These are phyloP conservation scores for Melipona beecheii DNA, from an alignment of 2,888 invertebrate species.

Conservation along the genomic window DNA sequence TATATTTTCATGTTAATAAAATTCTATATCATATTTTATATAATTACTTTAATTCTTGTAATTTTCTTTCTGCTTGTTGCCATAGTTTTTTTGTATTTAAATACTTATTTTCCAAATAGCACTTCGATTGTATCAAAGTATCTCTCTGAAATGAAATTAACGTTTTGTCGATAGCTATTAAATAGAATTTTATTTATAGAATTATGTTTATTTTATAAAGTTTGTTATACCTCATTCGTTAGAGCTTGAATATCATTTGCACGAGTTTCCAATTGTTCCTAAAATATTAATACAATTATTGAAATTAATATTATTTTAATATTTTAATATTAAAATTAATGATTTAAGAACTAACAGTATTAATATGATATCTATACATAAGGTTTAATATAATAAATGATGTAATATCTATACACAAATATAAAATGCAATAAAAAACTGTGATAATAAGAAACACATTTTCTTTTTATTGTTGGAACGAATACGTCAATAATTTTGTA, in stretches of 20 bases:
- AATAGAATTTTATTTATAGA: not conserved
- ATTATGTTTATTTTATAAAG: not conserved
- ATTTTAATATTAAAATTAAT: not conserved
- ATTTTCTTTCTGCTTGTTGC: conserved; percentile 67
- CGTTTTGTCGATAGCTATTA: not conserved
- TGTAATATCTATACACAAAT: conserved; percentile 18
- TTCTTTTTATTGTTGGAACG: conserved; percentile 14
- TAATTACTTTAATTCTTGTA: conserved; percentile 69
- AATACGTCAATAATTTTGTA: not conserved
- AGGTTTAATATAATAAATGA: not conserved
- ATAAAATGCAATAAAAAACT: conserved; percentile 26
- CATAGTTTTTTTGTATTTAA: conserved; percentile 62
- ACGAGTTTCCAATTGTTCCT: conserved; percentile 58
- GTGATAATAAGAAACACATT: not conserved
- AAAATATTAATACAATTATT: conserved; percentile 39
- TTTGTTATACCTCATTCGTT: conserved; percentile 70
- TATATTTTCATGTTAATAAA: not conserved
- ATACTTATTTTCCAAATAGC: conserved; percentile 67
- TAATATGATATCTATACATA: conserved; percentile 12
- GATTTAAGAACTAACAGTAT: not conserved
- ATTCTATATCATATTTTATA: conserved; percentile 6
- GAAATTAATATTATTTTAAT: not conserved
- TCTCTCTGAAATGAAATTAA: conserved; percentile 64
- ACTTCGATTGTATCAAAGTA: conserved; percentile 65
- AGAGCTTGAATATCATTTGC: conserved; percentile 63